phyloP scores from a whole-genome alignment of 2,113 vertebrate genomes.

The Platichthys flesus region DNA sequence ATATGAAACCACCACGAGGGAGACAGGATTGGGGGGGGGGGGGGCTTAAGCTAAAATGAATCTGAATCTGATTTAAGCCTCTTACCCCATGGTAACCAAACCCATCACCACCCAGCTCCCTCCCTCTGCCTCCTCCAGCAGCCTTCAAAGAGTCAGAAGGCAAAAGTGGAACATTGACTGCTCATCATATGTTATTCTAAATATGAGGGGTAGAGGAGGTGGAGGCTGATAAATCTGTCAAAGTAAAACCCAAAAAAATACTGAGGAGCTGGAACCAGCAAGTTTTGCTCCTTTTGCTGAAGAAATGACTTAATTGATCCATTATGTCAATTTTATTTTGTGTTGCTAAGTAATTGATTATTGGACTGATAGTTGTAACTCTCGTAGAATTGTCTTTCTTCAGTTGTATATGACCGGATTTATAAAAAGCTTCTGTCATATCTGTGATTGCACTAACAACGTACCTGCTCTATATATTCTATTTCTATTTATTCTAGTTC shows the following conservation, averaged over 20 bases:
- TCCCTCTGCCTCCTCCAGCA: conserved; percentile 26
- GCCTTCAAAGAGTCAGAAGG: conserved; percentile 59
- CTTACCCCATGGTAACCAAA: conserved; percentile 60
- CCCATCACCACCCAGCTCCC: conserved; percentile 25
- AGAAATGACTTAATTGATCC: not conserved
- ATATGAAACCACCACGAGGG: conserved; percentile 10
- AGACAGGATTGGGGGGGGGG: conserved; percentile 18
- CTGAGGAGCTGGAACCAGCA: not conserved
- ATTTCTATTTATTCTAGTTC: no score
- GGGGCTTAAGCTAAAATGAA: conserved; percentile 50
- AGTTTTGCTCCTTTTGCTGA: not conserved
- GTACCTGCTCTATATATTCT: no score
- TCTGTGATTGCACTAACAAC: not conserved
- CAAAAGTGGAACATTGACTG: conserved; percentile 57
- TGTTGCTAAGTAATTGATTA: not conserved
- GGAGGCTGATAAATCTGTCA: not conserved
- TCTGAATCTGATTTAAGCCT: conserved; percentile 74
- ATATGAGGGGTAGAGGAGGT: not conserved
- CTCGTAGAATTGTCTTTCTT: not conserved
- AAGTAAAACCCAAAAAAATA: not conserved
- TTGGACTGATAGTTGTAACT: not conserved
- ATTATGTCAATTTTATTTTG: not conserved
- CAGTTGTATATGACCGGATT: no score
- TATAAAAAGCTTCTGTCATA: no score
- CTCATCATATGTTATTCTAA: conserved; percentile 31